Percentiles rank a stretch among this genome's conserved stretches.
phyloP scores from a whole-genome alignment of 2,113 vertebrate species.

The Saguinus midas region DNA sequence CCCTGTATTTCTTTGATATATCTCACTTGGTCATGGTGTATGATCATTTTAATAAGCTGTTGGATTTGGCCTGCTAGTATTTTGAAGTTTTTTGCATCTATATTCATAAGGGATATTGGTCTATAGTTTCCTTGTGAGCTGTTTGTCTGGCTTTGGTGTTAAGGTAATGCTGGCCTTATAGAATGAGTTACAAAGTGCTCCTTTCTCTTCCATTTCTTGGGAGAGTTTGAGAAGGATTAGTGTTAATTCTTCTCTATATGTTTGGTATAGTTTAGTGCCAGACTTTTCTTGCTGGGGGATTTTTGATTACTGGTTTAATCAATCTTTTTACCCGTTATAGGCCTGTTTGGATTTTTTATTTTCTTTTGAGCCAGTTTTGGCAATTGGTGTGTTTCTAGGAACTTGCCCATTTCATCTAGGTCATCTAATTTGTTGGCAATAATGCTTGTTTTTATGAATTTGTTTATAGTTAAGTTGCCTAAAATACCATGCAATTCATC shows the following conservation, averaged over 20 bases:
- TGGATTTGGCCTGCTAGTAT: background rate
- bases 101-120: background rate
- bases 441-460: slow-evolving; percentile 49
- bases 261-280: background rate
- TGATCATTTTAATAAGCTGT: background rate
- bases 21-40: background rate
- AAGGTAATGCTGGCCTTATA: background rate
- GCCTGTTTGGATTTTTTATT: background rate
- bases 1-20: background rate
- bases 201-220: background rate
- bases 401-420: background rate
- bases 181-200: background rate
- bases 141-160: background rate
- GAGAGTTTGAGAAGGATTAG: background rate
- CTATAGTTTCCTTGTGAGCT: background rate
- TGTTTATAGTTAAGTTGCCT: background rate
- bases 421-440: background rate
- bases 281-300: background rate
- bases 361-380: slow-evolving; percentile 7
- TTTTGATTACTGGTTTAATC: background rate
- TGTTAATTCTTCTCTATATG: background rate
- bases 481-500: background rate
- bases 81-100: background rate
- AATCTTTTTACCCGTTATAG: background rate
- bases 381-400: background rate